phyloP scores from a whole-genome alignment of 2,888 invertebrate species.

The Alcis repandata region DNA sequence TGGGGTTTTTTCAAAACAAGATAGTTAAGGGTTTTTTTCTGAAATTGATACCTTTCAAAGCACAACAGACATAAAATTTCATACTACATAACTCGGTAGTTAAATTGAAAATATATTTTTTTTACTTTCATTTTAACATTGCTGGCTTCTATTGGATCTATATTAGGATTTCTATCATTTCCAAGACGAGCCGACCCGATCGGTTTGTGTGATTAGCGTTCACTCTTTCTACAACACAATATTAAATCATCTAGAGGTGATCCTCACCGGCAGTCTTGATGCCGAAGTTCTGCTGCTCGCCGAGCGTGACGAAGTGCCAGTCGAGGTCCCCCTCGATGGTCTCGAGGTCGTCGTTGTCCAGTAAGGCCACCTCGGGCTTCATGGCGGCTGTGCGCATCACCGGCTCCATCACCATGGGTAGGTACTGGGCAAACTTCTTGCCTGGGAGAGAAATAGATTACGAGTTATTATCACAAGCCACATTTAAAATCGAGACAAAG shows the following conservation, averaged over 20 bases:
- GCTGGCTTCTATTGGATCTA: neutral
- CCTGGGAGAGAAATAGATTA: conserved; percentile 73
- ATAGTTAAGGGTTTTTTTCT: neutral
- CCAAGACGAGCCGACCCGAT: too few species aligned
- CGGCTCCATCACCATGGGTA: conserved; percentile 98
- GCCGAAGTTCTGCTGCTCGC: conserved; percentile 98
- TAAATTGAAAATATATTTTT: too few species aligned
- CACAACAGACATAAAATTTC: too few species aligned
- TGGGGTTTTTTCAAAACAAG: neutral
- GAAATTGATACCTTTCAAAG: too few species aligned
- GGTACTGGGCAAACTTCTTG: conserved; percentile 95
- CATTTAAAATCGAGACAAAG: too few species aligned
- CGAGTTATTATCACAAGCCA: too few species aligned
- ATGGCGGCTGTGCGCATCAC: conserved; percentile 96
- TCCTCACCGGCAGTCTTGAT: conserved; percentile 94
- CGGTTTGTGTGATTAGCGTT: too few species aligned
- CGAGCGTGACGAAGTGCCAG: conserved; percentile 97
- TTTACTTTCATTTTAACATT: too few species aligned
- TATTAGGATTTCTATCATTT: too few species aligned
- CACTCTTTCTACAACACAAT: too few species aligned
- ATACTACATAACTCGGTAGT: too few species aligned
- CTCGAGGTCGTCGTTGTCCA: conserved; percentile 95
- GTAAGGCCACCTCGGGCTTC: conserved; percentile 96
- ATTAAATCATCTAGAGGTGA: too few species aligned
- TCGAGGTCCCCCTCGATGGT: conserved; percentile 94